A percentile compares a stretch with the other conserved stretches of the same genome.
Evolutionary conservation across 1,140 invertebrate genomes (phyloP).

Genomic region (Micrasema longulum): DNA sequence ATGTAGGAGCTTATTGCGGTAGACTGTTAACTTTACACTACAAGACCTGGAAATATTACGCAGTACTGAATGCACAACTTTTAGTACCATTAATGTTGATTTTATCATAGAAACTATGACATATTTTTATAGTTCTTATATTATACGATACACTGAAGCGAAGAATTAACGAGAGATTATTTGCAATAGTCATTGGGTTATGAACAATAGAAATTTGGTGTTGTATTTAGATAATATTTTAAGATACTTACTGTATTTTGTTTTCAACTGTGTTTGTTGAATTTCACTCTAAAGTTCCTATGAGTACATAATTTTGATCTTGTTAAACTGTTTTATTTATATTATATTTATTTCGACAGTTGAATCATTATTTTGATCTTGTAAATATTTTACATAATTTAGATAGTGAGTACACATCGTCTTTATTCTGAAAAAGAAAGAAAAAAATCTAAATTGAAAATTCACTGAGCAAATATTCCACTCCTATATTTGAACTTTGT

Average conservation of each 20-base stretch:
- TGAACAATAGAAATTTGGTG: not conserved
- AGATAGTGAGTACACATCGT: too few species aligned
- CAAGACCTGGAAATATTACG: conserved; percentile 14
- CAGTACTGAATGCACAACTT: conserved; percentile 50
- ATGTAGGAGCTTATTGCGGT: conserved; percentile 67
- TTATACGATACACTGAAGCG: not conserved
- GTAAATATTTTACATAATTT: too few species aligned
- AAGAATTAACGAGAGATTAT: not conserved
- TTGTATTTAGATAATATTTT: conserved; percentile 1
- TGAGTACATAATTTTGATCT: conserved; percentile 31
- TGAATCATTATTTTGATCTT: not conserved
- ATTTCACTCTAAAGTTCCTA: conserved; percentile 38
- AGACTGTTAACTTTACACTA: conserved; percentile 45
- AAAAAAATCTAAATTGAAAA: too few species aligned
- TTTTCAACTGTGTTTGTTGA: conserved; percentile 11
- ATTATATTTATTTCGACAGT: not conserved
- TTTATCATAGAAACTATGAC: conserved; percentile 34
- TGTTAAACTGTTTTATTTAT: not conserved
- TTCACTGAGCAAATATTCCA: too few species aligned
- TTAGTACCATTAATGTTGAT: conserved; percentile 36
- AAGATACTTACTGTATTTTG: not conserved
- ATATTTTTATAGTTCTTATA: conserved; percentile 46
- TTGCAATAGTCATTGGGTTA: too few species aligned
- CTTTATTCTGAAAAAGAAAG: too few species aligned
- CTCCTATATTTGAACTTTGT: too few species aligned